Percentiles rank a stretch among this genome's conserved stretches.
phyloP scores from a whole-genome alignment of 2,113 vertebrate genomes.

The Eulacestoma nigropectus region DNA sequence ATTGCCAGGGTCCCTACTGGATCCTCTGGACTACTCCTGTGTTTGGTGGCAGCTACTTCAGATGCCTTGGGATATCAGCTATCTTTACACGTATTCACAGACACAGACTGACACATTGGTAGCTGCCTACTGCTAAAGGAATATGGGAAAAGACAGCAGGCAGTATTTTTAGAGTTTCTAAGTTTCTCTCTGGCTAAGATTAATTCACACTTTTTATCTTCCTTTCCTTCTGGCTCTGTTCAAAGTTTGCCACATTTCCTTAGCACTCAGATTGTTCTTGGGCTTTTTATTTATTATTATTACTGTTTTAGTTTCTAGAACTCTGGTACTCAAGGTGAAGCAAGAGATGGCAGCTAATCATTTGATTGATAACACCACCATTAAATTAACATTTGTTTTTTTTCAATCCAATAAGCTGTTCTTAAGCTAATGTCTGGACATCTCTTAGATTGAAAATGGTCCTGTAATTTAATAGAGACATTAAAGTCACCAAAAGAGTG shows the following conservation, averaged over 20 bases:
- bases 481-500: neutral
- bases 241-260: neutral
- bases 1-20: neutral
- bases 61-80: slow-evolving; percentile 1
- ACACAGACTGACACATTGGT: neutral
- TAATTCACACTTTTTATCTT: slow-evolving; percentile 14
- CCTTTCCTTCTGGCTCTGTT: neutral
- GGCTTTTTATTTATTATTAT: neutral
- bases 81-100: neutral
- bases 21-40: neutral
- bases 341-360: neutral
- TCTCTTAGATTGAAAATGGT: neutral
- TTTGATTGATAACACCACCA: neutral
- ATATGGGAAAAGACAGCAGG: neutral
- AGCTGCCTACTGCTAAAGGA: neutral
- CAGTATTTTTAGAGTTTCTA: neutral
- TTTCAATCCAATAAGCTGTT: neutral
- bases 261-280: neutral
- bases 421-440: neutral
- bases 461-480: neutral
- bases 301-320: neutral
- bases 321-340: neutral
- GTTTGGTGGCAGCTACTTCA: neutral
- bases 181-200: slow-evolving; percentile 13
- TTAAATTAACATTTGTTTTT: neutral